Evolutionary conservation across 2,113 vertebrate species (phyloP).

Genomic region (Alosa alosa): DNA sequence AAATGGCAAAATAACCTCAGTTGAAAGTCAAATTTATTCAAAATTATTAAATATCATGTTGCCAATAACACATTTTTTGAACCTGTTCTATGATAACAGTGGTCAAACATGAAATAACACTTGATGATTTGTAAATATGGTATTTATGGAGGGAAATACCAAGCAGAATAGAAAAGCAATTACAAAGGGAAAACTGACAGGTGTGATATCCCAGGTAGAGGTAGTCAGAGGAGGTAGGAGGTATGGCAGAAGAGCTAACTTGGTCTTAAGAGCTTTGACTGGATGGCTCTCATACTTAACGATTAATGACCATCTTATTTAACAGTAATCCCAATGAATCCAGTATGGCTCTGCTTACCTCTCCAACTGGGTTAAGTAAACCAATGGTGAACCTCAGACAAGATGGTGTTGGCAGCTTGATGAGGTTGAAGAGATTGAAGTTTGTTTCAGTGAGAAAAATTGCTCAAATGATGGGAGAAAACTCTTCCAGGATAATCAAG

Average conservation of each 20-base stretch:
- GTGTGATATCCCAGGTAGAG: not conserved
- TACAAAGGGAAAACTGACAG: not conserved
- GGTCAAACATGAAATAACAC: too few species aligned
- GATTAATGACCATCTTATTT: slow-evolving; percentile 26
- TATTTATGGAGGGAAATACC: too few species aligned
- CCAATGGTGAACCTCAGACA: not conserved
- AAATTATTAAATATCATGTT: too few species aligned
- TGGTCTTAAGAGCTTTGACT: not conserved
- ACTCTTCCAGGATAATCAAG: too few species aligned
- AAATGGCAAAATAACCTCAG: too few species aligned
- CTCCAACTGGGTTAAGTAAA: not conserved
- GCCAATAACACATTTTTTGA: too few species aligned
- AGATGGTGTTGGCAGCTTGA: not conserved
- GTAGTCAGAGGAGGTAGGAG: not conserved
- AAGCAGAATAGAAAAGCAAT: too few species aligned
- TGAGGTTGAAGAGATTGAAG: not conserved
- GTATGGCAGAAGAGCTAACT: not conserved
- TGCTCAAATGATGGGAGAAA: too few species aligned
- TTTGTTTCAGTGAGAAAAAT: too few species aligned
- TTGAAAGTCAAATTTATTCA: too few species aligned
- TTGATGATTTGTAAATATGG: too few species aligned
- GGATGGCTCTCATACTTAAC: slow-evolving; percentile 27
- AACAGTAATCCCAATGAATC: slow-evolving; percentile 29
- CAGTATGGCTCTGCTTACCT: slow-evolving; percentile 1
- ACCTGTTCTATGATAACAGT: too few species aligned